phyloP scores from a whole-genome alignment of 2,113 vertebrate genomes.

The Melanotaenia duboulayi region DNA sequence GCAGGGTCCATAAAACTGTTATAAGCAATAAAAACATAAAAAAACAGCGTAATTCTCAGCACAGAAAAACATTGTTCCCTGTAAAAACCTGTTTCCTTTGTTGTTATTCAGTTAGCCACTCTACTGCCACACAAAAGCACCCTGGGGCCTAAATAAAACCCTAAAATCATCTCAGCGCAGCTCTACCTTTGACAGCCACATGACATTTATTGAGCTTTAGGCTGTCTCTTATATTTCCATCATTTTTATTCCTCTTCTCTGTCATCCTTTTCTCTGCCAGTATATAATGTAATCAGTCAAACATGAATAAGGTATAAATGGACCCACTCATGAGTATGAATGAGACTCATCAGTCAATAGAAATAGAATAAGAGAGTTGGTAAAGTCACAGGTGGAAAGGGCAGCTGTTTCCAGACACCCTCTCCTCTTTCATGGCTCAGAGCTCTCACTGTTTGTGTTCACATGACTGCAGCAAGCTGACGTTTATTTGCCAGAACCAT shows the following conservation, averaged over 20 bases:
- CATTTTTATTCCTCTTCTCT: conserved; percentile 11
- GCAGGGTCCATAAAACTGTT: conserved; percentile 52
- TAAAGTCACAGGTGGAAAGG: conserved; percentile 22
- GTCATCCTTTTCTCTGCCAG: conserved; percentile 10
- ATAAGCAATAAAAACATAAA: conserved; percentile 49
- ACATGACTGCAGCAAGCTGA: background rate
- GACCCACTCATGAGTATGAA: conserved; percentile 42
- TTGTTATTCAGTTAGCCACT: conserved; percentile 53
- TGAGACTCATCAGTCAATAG: conserved; percentile 56
- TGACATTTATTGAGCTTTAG: conserved; percentile 51
- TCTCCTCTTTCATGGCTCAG: background rate
- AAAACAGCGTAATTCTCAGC: conserved; percentile 10
- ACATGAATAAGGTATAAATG: conserved; percentile 55
- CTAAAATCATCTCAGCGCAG: conserved; percentile 10
- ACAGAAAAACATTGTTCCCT: conserved; percentile 32
- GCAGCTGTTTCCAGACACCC: conserved; percentile 6
- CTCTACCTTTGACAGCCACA: conserved; percentile 7
- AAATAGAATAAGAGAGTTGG: conserved; percentile 16
- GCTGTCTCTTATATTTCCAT: conserved; percentile 15
- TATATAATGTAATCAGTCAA: conserved; percentile 50
- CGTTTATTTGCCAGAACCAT: background rate
- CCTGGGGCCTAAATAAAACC: conserved; percentile 37
- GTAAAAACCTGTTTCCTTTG: conserved; percentile 48
- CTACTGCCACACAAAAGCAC: conserved; percentile 7
- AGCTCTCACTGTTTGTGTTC: background rate